Percentiles rank a stretch among this genome's conserved stretches.
Evolutionary conservation across 2,888 invertebrate species (phyloP).

Genomic region (Hetaerina titia): DNA sequence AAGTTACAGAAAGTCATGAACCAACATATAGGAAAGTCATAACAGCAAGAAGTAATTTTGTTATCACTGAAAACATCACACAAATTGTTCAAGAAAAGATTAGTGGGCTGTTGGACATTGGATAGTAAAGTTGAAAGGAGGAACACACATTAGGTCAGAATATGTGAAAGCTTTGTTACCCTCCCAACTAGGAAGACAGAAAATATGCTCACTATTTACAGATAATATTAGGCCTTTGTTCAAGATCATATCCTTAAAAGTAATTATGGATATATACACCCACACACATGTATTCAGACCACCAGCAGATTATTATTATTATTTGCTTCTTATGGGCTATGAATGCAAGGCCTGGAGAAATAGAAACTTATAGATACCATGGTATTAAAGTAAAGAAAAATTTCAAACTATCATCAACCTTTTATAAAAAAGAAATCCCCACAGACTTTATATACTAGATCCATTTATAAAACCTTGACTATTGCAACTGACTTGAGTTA

Average conservation of each 20-base stretch:
- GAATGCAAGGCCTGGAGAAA: conserved; percentile 38
- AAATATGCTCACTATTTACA: conserved; percentile 65
- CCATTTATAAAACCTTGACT: not conserved
- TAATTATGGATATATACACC: conserved; percentile 24
- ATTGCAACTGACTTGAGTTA: not conserved
- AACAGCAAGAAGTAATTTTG: conserved; percentile 1
- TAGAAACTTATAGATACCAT: not conserved
- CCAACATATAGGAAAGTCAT: not conserved
- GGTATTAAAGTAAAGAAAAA: not conserved
- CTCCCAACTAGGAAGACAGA: conserved; percentile 62
- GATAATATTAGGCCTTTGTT: conserved; percentile 61
- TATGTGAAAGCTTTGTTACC: conserved; percentile 29
- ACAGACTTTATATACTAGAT: not conserved
- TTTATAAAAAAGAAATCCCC: not conserved
- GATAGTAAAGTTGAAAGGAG: conserved; percentile 13
- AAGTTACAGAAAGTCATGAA: conserved; percentile 33
- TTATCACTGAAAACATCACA: conserved; percentile 10
- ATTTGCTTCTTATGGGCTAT: not conserved
- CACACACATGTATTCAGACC: not conserved
- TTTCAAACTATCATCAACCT: not conserved
- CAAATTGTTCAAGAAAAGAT: not conserved
- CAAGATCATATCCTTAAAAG: conserved; percentile 50
- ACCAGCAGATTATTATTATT: not conserved
- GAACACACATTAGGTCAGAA: conserved; percentile 32
- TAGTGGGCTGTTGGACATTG: not conserved